A percentile compares a stretch with the other conserved stretches of the same genome.
These are phyloP conservation scores for Diprion similis DNA, from an alignment of 1,140 invertebrate species.

Conservation along the genomic window DNA sequence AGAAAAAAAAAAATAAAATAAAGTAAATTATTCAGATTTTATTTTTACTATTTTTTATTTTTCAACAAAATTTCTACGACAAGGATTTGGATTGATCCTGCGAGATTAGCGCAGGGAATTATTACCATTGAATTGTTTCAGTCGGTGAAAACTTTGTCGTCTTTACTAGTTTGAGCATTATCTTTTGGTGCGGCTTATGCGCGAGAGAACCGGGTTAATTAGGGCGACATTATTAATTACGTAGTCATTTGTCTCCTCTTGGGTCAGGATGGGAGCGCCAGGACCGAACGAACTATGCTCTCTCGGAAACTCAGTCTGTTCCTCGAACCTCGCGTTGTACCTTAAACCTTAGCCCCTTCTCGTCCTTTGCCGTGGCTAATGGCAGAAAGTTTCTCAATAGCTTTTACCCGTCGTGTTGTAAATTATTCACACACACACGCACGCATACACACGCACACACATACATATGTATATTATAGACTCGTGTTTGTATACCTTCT, in stretches of 20 bases:
- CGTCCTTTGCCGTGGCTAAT: not conserved
- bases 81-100: no score
- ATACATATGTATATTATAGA: no score
- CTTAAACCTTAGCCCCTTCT: not conserved
- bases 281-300: not conserved
- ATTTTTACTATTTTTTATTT: no score
- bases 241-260: not conserved
- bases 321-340: not conserved
- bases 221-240: constrained; percentile 2
- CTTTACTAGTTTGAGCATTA: not conserved
- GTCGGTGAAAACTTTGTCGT: no score
- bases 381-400: constrained; percentile 2
- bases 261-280: not conserved
- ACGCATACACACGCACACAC: not conserved
- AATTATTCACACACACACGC: not conserved
- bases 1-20: no score
- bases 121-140: no score
- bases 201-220: not conserved
- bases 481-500: not conserved
- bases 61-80: no score
- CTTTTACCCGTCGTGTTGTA: not conserved
- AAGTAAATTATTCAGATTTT: no score
- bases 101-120: no score
- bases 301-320: not conserved
- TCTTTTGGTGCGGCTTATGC: not conserved